Conservation (phyloP, 1,140 invertebrate genomes). For the Spodoptera litura region DNA sequence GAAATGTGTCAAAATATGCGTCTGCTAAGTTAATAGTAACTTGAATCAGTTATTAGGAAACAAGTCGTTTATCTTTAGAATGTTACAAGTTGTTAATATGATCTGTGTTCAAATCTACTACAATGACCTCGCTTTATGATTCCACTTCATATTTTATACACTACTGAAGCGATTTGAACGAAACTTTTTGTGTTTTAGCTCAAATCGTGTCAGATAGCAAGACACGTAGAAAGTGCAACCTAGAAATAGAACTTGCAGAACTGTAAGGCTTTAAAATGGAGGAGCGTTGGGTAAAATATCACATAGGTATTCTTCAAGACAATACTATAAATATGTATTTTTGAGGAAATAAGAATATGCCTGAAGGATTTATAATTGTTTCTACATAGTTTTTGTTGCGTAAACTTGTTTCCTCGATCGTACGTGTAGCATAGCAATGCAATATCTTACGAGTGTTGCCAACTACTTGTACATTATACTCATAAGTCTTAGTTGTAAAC, state of each 20-base stretch:
- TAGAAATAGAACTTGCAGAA: conserved; percentile 20
- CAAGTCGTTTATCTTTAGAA: too few relatives aligned
- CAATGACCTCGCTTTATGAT: too few relatives aligned
- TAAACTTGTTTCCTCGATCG: conserved; percentile 34
- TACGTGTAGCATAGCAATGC: conserved; percentile 24
- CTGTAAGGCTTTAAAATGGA: conserved; percentile 3
- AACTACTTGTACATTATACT: conserved; percentile 46
- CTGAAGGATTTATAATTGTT: conserved; percentile 8
- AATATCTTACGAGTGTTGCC: conserved; percentile 23
- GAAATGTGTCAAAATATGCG: too few relatives aligned
- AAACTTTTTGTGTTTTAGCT: conserved; percentile 24
- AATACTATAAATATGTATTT: conserved; percentile 34
- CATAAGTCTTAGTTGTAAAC: conserved; percentile 42
- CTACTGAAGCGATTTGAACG: conserved; percentile 18
- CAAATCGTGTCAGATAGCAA: conserved; percentile 20
- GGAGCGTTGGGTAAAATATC: conserved; percentile 30
- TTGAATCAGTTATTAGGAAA: too few relatives aligned
- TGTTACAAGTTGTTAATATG: too few relatives aligned
- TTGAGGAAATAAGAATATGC: conserved; percentile 36
- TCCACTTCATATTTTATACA: neutral
- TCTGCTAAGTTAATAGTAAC: too few relatives aligned
- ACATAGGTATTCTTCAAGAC: conserved; percentile 38
- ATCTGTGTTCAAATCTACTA: too few relatives aligned
- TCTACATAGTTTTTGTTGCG: neutral
- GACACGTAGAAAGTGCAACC: conserved; percentile 40